Evolutionary conservation across 2,113 vertebrate genomes (phyloP).

Genomic region (Nycticebus coucang): DNA sequence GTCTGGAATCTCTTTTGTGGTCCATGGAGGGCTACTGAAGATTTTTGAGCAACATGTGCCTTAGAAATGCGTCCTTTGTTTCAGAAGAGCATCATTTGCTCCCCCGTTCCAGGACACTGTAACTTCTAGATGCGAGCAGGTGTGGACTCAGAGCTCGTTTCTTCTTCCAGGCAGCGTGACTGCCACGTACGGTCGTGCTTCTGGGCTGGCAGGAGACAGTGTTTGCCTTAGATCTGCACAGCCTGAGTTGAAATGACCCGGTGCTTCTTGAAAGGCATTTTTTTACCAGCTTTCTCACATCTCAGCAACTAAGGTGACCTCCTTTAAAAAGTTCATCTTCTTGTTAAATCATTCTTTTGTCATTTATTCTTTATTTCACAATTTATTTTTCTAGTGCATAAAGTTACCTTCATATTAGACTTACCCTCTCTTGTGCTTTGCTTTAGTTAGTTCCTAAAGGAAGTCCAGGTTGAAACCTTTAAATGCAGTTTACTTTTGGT

Average conservation of each 20-base stretch:
- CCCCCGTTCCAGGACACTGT: neutral
- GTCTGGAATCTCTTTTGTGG: neutral
- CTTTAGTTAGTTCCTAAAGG: conserved; percentile 29
- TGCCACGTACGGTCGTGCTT: neutral
- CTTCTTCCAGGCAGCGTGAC: neutral
- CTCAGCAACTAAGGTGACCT: too few species aligned
- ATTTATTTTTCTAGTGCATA: neutral
- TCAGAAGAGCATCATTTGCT: neutral
- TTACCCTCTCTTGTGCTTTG: neutral
- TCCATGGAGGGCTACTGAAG: neutral
- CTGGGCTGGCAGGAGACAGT: neutral
- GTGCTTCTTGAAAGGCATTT: neutral
- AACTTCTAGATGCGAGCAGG: neutral
- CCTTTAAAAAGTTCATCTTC: neutral
- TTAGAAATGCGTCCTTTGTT: neutral
- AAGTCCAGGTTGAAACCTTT: neutral
- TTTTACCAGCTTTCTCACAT: neutral
- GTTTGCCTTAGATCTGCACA: neutral
- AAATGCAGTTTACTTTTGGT: conserved; percentile 31
- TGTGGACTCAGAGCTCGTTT: conserved; percentile 2
- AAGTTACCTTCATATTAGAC: neutral
- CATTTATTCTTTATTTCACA: neutral
- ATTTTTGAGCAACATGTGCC: neutral
- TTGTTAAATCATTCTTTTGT: neutral
- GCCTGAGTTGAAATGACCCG: neutral